Evolutionary conservation across 1,140 invertebrate species (phyloP).

Genomic region (Yoshiicerus persimilis): DNA sequence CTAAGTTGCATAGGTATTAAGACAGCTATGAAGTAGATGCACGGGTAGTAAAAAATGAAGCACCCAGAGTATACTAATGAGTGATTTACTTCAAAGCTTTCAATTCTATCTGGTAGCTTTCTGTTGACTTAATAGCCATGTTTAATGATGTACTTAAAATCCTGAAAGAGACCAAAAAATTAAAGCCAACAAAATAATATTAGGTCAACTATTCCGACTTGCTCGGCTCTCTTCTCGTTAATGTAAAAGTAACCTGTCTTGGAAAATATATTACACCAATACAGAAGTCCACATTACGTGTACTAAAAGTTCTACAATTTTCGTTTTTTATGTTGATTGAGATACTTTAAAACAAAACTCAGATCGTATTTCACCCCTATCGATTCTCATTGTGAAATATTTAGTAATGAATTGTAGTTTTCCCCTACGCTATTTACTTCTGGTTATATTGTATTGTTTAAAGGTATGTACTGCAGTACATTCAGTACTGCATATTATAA

Average conservation of each 20-base stretch:
- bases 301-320: background rate
- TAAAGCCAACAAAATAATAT: background rate
- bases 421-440: no score
- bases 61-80: background rate
- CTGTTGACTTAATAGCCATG: background rate
- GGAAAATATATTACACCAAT: background rate
- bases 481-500: no score
- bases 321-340: background rate
- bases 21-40: background rate
- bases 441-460: no score
- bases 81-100: constrained; percentile 9
- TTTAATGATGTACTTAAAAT: constrained; percentile 23
- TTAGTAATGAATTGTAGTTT: no score
- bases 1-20: background rate
- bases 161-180: background rate
- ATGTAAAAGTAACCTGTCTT: background rate
- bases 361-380: background rate
- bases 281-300: background rate
- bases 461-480: no score
- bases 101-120: background rate
- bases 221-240: background rate
- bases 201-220: background rate
- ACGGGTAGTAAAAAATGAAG: background rate
- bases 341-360: background rate
- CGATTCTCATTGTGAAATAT: background rate